Conservation (phyloP, 2,797 vertebrate genomes). For the Coranthus polyacanthus region DNA sequence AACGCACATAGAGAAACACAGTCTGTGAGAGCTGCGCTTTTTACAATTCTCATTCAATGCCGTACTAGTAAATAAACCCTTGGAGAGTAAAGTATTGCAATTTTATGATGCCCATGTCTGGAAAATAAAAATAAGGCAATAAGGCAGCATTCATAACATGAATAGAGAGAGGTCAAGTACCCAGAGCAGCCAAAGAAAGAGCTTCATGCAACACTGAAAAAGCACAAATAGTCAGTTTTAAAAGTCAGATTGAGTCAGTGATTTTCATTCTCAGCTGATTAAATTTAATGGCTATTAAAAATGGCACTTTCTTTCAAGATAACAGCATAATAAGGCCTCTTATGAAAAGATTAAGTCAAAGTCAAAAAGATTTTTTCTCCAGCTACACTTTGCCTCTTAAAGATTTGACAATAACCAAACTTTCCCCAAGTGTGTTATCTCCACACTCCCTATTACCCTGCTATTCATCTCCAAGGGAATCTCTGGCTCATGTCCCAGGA, state of each 20-base stretch:
- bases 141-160: no score
- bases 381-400: constrained; percentile 6
- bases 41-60: neutral
- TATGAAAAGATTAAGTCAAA: constrained; percentile 4
- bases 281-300: neutral
- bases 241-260: neutral
- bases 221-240: neutral
- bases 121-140: no score
- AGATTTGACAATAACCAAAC: constrained; percentile 15
- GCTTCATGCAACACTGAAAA: neutral
- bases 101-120: no score
- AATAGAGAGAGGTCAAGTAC: no score
- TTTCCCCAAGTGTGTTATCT: constrained; percentile 16
- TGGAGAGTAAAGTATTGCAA: neutral
- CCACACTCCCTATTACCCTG: constrained; percentile 17
- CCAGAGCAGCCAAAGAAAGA: neutral
- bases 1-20: neutral
- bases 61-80: neutral
- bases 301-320: neutral
- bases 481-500: constrained; percentile 44
- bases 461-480: constrained; percentile 30
- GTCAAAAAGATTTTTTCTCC: neutral
- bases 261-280: neutral
- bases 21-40: neutral
- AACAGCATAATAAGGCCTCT: neutral